Base-by-base conservation (phyloP, 2,797 vertebrate species). In the Rhinophrynus dorsalis region DNA sequence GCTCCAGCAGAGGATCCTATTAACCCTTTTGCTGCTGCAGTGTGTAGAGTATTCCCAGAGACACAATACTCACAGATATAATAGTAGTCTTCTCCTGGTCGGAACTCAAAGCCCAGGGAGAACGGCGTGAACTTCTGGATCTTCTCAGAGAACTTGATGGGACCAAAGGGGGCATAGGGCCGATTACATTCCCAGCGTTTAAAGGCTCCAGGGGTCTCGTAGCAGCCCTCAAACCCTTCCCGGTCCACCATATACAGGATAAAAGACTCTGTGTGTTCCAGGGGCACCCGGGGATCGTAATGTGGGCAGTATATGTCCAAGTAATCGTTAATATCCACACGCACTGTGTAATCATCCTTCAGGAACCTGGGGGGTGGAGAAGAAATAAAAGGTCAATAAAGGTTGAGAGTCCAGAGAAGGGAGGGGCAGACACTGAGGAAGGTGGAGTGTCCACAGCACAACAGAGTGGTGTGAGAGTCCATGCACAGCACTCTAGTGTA, bases 101-200 rank as follows among this genome's bases (percentile, higher is more conserved):
- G 79, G 74, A 98, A 98, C 84, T 98, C 95, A 1, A 94, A 93
- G 55, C 96, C 96, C 24, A 96, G 87, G 0, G 95, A 92, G 84
- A 97, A 98, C 1, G 96, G 94, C 0, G 96, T 96, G 81, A 94
- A 98, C 32, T 92, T 92, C 67, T 95, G 96, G 79, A 98, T 95
- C 87, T 97, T 98, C 82, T 98, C 96, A 0, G 94, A 93, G 89
- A 98, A 98, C 8, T 90, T 90, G 27, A 95, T 83, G 0, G 95
- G 92, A 18, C 89, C 90, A 0, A 88, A 92, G 2, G 90, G 89
- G 0, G 92, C 91, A 0, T 77, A 81, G 1, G 96, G 95, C 3
- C 77, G 78, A 79, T 94, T 90, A 64, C 96, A 98, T 72, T 94
- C 93, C 96, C 96, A 98, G 70, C 95, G 90, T 68, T 94, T 95